Evolutionary conservation across 2,113 vertebrate species (phyloP), one percentile per base, ranked within the genome.

Genomic region (Hippoglossus stenolepis): DNA sequence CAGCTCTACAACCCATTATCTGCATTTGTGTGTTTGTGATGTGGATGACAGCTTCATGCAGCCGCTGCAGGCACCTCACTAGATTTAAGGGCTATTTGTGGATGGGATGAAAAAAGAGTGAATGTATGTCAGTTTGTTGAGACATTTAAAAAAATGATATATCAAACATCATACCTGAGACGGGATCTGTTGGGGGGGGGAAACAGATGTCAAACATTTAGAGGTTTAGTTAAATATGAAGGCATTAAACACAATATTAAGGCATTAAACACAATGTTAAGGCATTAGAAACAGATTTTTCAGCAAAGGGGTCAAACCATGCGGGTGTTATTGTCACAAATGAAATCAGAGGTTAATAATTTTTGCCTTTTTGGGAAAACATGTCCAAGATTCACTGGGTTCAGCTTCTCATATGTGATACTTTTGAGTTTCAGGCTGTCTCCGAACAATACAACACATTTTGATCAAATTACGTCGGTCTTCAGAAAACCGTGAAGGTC

Each of bases 121-220:
- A 83, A 21, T 9, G 2, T 24, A 82, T 47, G 61, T 43, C 24
- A 56, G 43, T 68, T 49, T 66, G 73, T 57, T 60, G 21, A 70
- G 28, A 65, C 23, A 23, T 18, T 28, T 31, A 8, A 15, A 2
- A 23, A 43, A 53, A 53, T 23, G 21, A 45, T 0, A n/a, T n/a
- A 51, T 20, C 8, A 17, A 53, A 18, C 57, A 82, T 0, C 78
- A 8, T 91, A 93, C 90, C 90, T 93, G 86, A 10, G 82, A 82
- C 0, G 86, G 84, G 74, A 91, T 89, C 91, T 93, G 90, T 80
- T 20, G n/a, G 65, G 38, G 71, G 38, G 71, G 53, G 60, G 9
- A n/a, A 63, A 49, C 59, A 85, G 49, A 85, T n/a, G 70, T 75
- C 9, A 85, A 57, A 87, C 51, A 79, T 63, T 83, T 40, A 77